Base-by-base conservation (phyloP, 2,113 vertebrate genomes). In the Odobenus rosmarus region DNA sequence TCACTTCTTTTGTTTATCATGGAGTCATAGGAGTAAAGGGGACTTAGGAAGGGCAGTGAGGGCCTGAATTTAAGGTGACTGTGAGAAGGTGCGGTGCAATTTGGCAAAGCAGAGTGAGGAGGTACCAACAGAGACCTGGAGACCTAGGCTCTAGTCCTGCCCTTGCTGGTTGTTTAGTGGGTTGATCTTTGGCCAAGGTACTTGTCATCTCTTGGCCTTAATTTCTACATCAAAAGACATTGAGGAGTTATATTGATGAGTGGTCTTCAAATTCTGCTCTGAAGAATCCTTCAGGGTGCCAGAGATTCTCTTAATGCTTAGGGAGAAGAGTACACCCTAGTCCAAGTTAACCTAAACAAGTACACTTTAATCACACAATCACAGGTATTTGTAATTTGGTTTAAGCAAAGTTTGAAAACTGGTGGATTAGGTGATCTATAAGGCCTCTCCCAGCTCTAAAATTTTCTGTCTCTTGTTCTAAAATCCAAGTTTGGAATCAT, bases 361-460 rank as follows among this genome's bases (percentile, higher is more conserved):
- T 55, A 11, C 3, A 9, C 24, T 69, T 74, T 26, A 83, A 16
- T 83, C n/a, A 67, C 49, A 39, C 9, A 21, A 67, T n/a, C 36
- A 64, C 39, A 36, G 4, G 1, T 23, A 31, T 79, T 77, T 93
- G 55, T 87, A 80, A 57, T 64, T 89, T 51, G 23, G 49, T 55
- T 93, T 90, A 64, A 80, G 49, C 24, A 79, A 39, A 67, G 1
- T 90, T 64, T 90, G 76, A 94, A 96, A 93, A 51, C 62, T 18
- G 28, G 71, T 69, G 15, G 42, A 62, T 80, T 91, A 28, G 21
- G 33, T 46, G 18, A 28, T 88, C 53, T 42, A 2, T 67, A 61
- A 64, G 57, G 42, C 31, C 42, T 84, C 49, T 80, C 93, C 53
- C 23, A 69, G 49, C 31, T 92, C 76, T 72, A 31, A 90, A 92